Evolutionary conservation across 1,140 invertebrate species (phyloP), one percentile per base, ranked within the genome.

Genomic region (Scaptomyza pallida): DNA sequence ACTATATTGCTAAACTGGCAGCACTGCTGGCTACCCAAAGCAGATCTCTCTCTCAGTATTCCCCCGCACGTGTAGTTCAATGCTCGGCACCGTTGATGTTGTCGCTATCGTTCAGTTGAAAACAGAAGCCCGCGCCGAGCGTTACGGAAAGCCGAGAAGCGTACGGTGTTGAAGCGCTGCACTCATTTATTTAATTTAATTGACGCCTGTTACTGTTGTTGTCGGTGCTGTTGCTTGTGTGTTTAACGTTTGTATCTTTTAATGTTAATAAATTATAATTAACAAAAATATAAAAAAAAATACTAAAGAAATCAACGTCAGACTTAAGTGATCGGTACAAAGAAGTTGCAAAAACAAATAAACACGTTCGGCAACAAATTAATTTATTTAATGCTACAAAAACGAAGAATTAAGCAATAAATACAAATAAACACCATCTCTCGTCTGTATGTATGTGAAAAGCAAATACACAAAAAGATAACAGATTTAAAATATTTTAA

Each of bases 101-200:
- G 33, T 37, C 33, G 12, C 4, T 37, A 12, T 12, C 12, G 33
- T 37, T 37, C 79, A 85, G 67, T 83, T 76, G 60, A 55, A 63
- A 47, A 65, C 13, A 50, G 55, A 48, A 72, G 19, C 67, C 59
- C 55, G 81, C 37, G 59, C 62, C 21, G 76, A 52, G 50, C 67
- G 12, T 37, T n/a, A 5, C 33, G n/a, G 30, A 10, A 47, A 48
- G 21, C 15, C 37, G 12, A 26, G 19, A 26, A 5, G 65, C 61
- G 62, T 55, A 51, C 23, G 21, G 45, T 37, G 50, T 65, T 47
- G 3, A 59, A 48, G 55, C 71, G 48, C 48, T 78, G 40, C 51
- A 64, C 71, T 63, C 41, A 60, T 60, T 72, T 65, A 55, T 68
- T 83, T 73, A 85, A 79, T 73, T 80, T 62, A 83, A 85, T 83